Percentiles rank a stretch among this genome's conserved stretches.
These are phyloP conservation scores for Sphaeridia pumilis DNA, from an alignment of 2,888 invertebrate species.

Conservation along the genomic window DNA sequence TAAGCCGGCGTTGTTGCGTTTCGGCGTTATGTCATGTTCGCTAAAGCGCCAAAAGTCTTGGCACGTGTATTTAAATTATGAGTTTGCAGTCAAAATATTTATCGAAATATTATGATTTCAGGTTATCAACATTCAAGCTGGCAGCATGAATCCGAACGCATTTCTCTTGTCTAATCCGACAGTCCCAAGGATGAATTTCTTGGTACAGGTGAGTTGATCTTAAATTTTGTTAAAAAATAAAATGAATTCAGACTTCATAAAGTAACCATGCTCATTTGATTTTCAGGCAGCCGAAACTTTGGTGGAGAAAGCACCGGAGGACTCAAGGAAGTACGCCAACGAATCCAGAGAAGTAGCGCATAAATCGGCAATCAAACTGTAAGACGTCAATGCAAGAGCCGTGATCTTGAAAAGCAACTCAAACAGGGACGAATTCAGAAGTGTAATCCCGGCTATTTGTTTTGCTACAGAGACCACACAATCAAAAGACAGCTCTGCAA, in stretches of 20 bases:
- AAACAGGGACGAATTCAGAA: not conserved
- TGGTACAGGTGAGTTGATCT: slow-evolving; percentile 24
- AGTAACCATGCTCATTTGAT: too few relatives aligned
- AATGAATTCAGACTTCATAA: not conserved
- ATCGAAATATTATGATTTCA: too few relatives aligned
- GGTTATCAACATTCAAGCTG: too few relatives aligned
- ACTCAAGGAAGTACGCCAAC: slow-evolving; percentile 23
- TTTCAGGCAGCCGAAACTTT: slow-evolving; percentile 9
- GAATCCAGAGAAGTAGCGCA: slow-evolving; percentile 26
- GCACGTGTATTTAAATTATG: too few relatives aligned
- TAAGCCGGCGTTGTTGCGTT: too few relatives aligned
- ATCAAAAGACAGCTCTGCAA: slow-evolving; percentile 32
- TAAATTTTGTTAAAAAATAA: not conserved
- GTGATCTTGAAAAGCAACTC: too few relatives aligned
- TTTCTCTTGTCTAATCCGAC: too few relatives aligned
- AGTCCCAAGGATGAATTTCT: slow-evolving; percentile 26
- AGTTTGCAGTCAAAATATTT: too few relatives aligned
- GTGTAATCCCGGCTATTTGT: not conserved
- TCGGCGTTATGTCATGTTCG: too few relatives aligned
- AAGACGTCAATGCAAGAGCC: slow-evolving; percentile 1
- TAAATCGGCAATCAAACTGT: slow-evolving; percentile 30
- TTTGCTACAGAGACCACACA: slow-evolving; percentile 24
- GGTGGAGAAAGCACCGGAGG: not conserved
- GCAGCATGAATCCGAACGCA: too few relatives aligned
- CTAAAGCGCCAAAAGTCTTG: too few relatives aligned